These are phyloP conservation scores for Mycteria americana DNA, from an alignment of 2,797 vertebrate species.

Conservation along the genomic window DNA sequence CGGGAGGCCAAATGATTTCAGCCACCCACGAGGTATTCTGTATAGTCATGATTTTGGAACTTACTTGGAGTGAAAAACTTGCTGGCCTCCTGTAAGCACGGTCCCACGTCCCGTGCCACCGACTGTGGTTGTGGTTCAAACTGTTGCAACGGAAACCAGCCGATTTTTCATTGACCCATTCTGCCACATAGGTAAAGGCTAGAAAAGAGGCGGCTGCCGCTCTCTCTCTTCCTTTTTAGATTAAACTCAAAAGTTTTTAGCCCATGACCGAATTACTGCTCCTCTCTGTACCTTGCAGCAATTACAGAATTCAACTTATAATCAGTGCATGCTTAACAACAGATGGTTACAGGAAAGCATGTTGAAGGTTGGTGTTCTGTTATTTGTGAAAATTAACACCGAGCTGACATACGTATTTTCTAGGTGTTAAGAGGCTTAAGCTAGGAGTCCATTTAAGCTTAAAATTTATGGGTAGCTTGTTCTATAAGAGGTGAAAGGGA, in stretches of 20 bases:
- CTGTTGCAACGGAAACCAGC: background rate
- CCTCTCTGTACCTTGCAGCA: background rate
- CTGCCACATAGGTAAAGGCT: background rate
- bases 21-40: slow-evolving; percentile 50
- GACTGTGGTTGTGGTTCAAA: background rate
- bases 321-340: background rate
- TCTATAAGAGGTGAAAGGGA: background rate
- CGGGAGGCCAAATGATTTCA: slow-evolving; percentile 49
- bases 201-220: background rate
- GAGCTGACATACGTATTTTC: background rate
- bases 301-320: background rate
- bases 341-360: background rate
- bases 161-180: background rate
- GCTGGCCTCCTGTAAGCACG: background rate
- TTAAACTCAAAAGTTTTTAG: background rate
- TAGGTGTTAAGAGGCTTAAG: background rate
- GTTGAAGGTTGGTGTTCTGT: background rate
- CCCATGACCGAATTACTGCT: background rate
- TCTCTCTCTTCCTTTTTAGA: background rate
- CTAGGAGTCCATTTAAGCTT: background rate
- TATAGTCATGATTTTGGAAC: slow-evolving; percentile 35
- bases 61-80: background rate
- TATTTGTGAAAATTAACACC: background rate
- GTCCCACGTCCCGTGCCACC: background rate
- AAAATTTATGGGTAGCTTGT: background rate